phyloP scores from a whole-genome alignment of 2,888 invertebrate genomes.

The Atrina japonica region DNA sequence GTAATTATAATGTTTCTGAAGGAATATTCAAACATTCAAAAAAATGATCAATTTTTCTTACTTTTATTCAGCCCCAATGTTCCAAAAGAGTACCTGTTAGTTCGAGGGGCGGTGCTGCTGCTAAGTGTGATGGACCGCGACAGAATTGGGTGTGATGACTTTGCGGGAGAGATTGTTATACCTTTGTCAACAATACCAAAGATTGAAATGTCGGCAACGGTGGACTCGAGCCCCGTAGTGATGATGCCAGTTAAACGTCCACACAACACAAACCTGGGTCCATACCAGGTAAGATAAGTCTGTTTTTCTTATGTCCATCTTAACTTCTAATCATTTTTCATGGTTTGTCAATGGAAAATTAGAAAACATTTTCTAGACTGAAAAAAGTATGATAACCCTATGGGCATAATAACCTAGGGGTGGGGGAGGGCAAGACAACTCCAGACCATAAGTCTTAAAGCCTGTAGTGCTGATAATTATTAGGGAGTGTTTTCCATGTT shows the following conservation, averaged over 20 bases:
- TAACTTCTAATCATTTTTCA: too few species aligned
- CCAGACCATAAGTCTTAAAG: too few species aligned
- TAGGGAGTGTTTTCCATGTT: too few species aligned
- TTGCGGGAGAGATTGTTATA: constrained; percentile 74
- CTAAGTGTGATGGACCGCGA: constrained; percentile 73
- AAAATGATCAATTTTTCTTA: too few species aligned
- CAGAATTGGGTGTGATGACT: constrained; percentile 70
- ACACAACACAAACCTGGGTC: constrained; percentile 51
- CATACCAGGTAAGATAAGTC: constrained; percentile 60
- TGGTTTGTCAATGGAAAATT: background rate
- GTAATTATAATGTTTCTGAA: too few species aligned
- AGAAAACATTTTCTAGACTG: too few species aligned
- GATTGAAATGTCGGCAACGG: constrained; percentile 57
- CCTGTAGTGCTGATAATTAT: too few species aligned
- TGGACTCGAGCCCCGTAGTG: constrained; percentile 68
- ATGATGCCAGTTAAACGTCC: constrained; percentile 74
- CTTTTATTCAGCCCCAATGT: constrained; percentile 68
- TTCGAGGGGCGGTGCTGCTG: constrained; percentile 64
- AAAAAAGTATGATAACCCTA: too few species aligned
- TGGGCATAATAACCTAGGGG: too few species aligned
- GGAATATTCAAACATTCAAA: too few species aligned
- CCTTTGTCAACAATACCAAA: constrained; percentile 59
- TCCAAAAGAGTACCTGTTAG: constrained; percentile 58
- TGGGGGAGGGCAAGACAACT: too few species aligned
- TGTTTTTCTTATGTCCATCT: background rate